Percentiles rank a stretch among this genome's conserved stretches.
Evolutionary conservation across 1,140 invertebrate genomes (phyloP).

Genomic region (Anoplolepis gracilipes): DNA sequence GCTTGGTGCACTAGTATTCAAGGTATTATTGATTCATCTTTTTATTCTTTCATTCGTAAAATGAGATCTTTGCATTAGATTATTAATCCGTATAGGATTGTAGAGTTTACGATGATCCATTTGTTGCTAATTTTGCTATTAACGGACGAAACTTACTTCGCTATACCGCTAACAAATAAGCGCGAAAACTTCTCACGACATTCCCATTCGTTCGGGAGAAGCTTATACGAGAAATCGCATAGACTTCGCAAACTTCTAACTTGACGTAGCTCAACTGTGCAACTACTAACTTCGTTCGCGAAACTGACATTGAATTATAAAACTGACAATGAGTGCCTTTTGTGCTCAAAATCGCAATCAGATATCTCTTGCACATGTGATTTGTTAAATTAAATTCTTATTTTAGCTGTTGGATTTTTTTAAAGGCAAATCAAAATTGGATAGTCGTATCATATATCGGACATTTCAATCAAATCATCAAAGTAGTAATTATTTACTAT

Average conservation of each 20-base stretch:
- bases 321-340: slow-evolving; percentile 25
- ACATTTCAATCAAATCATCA: neutral
- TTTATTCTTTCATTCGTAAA: neutral
- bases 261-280: slow-evolving; percentile 31
- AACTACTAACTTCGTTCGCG: slow-evolving; percentile 47
- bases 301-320: slow-evolving; percentile 53
- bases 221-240: slow-evolving; percentile 16
- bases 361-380: slow-evolving; percentile 1
- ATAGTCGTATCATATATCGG: neutral
- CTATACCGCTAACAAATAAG: slow-evolving; percentile 3
- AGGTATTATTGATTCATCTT: neutral
- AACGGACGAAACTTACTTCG: neutral
- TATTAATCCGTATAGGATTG: neutral
- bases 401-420: neutral
- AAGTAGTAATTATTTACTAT: slow-evolving; percentile 2
- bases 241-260: slow-evolving; percentile 43
- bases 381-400: slow-evolving; percentile 11
- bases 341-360: slow-evolving; percentile 44
- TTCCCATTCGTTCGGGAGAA: slow-evolving; percentile 34
- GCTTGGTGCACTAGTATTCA: neutral
- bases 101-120: neutral
- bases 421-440: neutral
- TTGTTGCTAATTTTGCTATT: slow-evolving; percentile 7
- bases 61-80: neutral
- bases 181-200: slow-evolving; percentile 35